Base-by-base conservation (phyloP, 2,797 vertebrate genomes). In the Hemitrygon akajei region DNA sequence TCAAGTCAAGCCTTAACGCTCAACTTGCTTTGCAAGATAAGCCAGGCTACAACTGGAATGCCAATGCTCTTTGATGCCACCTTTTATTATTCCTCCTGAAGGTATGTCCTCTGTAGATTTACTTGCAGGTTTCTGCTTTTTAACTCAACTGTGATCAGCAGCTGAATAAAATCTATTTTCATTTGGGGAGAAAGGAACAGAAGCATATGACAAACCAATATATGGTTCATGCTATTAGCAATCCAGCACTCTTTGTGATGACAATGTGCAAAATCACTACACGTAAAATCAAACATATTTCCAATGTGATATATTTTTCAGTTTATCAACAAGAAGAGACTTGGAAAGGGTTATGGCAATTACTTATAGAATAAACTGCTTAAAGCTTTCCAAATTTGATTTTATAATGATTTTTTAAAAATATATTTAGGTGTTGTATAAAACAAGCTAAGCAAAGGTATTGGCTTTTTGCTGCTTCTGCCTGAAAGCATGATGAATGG, bases 381-480 rank as follows among this genome's bases (percentile, higher is more conserved):
- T 34, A 34, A 89, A 89, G n/a, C 60, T 66, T 66, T 34, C 14
- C 58, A 60, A 20, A 66, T 89, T 37, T 89, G 60, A 89, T 66
- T 89, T 89, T 66, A 14, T 30, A 34, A 66, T 60, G 30, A 34
- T 89, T 34, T 89, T 80, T 60, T 89, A 66, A 63, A 10, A 34
- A n/a, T 20, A 66, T 22, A 89, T 89, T 89, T 89, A 66, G 60
- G 16, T 66, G 7, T 34, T n/a, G 16, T 89, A 66, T 66, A 66
- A 89, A 69, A 89, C n/a, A 7, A 89, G 86, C 63, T 89, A 3
- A 37, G 20, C n/a, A 20, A 66, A 89, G 86, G 18, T 89, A 89
- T 66, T 69, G 86, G 86, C 86, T 22, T 86, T 58, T 89, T 89
- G 63, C 12, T 89, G 60, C 60, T 69, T 89, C 60, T 89, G 86